Base-by-base conservation (phyloP, 2,113 vertebrate species). In the Bubo bubo region DNA sequence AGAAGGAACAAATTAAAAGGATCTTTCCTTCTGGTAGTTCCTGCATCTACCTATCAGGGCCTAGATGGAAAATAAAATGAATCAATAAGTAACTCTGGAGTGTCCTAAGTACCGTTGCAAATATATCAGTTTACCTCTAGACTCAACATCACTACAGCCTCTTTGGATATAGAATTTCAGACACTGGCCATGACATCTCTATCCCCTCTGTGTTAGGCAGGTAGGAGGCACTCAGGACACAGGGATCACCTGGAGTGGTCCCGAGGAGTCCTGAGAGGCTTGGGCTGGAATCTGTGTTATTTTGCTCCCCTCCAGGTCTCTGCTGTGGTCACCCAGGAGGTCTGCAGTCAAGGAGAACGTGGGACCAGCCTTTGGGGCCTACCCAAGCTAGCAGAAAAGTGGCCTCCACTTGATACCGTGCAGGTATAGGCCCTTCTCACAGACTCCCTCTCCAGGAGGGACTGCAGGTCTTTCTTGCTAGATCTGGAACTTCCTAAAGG, bases 291-390 rank as follows among this genome's bases (percentile, higher is more conserved):
- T 58, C 10, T 10, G 5, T 6, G 34, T 34, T 35, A 4, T 27
- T 70, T 60, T n/a, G 5, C 15, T 73, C 5, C 4, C 13, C 30
- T 79, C 50, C 37, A 43, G 15, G 19, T 49, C 37, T 79, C 77
- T 58, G 19, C 49, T 1, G 0, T 32, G 27, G 60, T 74, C 55
- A 76, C 18, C 23, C 32, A 80, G 55, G n/a, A 73, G 15, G 24
- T 68, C 30, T 76, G 45, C 0, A 3, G 3, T 23, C 0, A 0
- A 82, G 64, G 5, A 55, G 35, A 24, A n/a, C 0, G 1, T 21
- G n/a, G 49, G 14, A 59, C 19, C 41, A 39, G 47, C 21, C 43
- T 55, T n/a, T 63, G 55, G 16, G 24, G 18, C 6, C 75, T 41
- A 35, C 30, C 6, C 23, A 73, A 35, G 23, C 16, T n/a, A 39